phyloP scores from a whole-genome alignment of 2,797 vertebrate species.

The Allobates femoralis region DNA sequence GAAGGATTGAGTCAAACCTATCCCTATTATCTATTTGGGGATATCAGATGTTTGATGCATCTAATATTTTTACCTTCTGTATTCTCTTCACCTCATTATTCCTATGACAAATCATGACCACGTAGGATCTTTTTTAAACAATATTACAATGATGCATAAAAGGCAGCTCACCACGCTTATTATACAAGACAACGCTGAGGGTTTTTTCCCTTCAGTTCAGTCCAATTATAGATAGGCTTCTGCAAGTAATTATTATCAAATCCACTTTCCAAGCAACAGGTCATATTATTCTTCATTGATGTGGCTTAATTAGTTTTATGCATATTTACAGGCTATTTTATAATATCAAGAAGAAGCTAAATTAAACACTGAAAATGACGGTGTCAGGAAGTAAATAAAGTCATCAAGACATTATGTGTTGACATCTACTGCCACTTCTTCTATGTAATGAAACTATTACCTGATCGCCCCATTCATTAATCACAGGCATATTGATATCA shows the following conservation, averaged over 20 bases:
- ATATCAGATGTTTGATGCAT: background rate
- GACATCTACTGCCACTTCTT: background rate
- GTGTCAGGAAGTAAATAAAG: background rate
- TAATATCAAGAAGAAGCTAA: background rate
- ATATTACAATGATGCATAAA: background rate
- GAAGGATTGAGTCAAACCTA: too few species aligned
- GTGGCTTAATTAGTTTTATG: background rate
- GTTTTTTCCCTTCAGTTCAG: background rate
- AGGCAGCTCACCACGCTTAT: background rate
- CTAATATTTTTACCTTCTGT: background rate
- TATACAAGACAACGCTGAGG: background rate
- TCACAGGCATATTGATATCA: slow-evolving; percentile 88
- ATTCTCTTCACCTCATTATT: background rate
- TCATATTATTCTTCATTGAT: background rate
- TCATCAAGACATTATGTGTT: background rate
- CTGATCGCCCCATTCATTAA: slow-evolving; percentile 91
- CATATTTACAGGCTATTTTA: background rate
- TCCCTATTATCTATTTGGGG: background rate
- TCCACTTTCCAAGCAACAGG: background rate
- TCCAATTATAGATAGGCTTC: background rate
- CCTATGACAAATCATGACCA: background rate
- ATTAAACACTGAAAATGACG: background rate
- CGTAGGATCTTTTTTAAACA: background rate
- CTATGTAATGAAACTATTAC: slow-evolving; percentile 68
- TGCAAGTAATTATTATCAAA: background rate